Evolutionary conservation across 2,113 vertebrate species (phyloP).

Genomic region (Gavialis gangeticus): DNA sequence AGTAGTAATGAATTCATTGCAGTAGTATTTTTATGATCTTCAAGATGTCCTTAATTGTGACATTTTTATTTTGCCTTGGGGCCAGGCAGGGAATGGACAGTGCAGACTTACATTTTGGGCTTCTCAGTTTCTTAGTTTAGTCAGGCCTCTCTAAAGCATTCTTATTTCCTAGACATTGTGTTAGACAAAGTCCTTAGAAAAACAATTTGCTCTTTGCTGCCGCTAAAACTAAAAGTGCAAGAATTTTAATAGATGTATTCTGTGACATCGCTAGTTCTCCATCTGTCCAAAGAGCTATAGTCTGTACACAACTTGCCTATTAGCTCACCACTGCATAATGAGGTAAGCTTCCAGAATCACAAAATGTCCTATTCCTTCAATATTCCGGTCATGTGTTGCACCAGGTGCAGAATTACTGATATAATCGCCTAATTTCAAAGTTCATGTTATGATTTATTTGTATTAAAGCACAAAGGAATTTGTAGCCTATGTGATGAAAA

Average conservation of each 20-base stretch:
- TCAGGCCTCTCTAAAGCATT: not conserved
- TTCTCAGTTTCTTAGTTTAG: not conserved
- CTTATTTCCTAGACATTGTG: not conserved
- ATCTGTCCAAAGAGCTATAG: not conserved
- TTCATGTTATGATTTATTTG: not conserved
- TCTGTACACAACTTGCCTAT: not conserved
- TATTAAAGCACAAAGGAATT: not conserved
- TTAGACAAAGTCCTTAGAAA: not conserved
- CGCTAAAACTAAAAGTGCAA: not conserved
- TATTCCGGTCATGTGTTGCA: not conserved
- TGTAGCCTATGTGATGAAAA: not conserved
- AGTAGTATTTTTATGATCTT: not conserved
- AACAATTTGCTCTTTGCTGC: not conserved
- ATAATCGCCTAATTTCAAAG: not conserved
- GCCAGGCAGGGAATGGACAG: not conserved
- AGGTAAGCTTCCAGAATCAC: not conserved
- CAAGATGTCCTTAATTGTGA: not conserved
- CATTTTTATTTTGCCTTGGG: not conserved
- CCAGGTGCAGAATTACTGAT: not conserved
- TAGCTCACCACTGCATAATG: not conserved
- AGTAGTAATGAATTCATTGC: not conserved
- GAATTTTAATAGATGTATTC: not conserved
- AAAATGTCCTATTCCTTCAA: not conserved
- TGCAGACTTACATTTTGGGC: fast-evolving
- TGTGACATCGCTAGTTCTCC: not conserved